Percentiles rank a stretch among this genome's conserved stretches.
phyloP scores from a whole-genome alignment of 2,113 vertebrate genomes.

The Ammodytes dubius region DNA sequence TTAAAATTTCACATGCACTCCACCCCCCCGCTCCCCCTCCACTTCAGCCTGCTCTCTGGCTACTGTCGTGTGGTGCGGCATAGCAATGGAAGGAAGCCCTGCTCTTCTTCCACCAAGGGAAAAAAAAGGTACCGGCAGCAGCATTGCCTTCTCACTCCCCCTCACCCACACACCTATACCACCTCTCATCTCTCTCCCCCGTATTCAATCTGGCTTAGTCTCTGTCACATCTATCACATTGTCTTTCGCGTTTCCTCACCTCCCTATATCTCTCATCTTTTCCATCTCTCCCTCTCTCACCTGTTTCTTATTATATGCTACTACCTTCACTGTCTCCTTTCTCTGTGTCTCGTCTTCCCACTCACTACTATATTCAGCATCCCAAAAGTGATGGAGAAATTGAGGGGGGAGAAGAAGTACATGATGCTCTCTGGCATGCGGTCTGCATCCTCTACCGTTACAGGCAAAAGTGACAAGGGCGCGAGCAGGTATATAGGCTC shows the following conservation, averaged over 20 bases:
- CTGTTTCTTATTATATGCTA: conserved; percentile 58
- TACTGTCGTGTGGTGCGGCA: conserved; percentile 61
- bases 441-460: conserved; percentile 35
- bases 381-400: conserved; percentile 35
- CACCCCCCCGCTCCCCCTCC: conserved; percentile 51
- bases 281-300: conserved; percentile 43
- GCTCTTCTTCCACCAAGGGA: conserved; percentile 34
- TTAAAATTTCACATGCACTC: conserved; percentile 78
- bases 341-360: conserved; percentile 41
- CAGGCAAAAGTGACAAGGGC: conserved; percentile 44
- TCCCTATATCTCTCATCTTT: conserved; percentile 36
- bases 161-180: neutral
- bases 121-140: conserved; percentile 59
- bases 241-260: conserved; percentile 57
- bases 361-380: conserved; percentile 52
- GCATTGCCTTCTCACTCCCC: conserved; percentile 8
- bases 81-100: conserved; percentile 58
- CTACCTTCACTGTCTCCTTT: conserved; percentile 29
- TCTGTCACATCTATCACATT: conserved; percentile 63
- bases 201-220: conserved; percentile 51
- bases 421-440: conserved; percentile 50
- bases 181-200: conserved; percentile 44
- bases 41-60: conserved; percentile 62
- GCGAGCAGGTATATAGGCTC: conserved; percentile 23
- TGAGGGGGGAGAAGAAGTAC: conserved; percentile 11